A percentile compares a stretch with the other conserved stretches of the same genome.
Conservation (phyloP, 2,113 vertebrate genomes). For the Vicugna pacos region DNA sequence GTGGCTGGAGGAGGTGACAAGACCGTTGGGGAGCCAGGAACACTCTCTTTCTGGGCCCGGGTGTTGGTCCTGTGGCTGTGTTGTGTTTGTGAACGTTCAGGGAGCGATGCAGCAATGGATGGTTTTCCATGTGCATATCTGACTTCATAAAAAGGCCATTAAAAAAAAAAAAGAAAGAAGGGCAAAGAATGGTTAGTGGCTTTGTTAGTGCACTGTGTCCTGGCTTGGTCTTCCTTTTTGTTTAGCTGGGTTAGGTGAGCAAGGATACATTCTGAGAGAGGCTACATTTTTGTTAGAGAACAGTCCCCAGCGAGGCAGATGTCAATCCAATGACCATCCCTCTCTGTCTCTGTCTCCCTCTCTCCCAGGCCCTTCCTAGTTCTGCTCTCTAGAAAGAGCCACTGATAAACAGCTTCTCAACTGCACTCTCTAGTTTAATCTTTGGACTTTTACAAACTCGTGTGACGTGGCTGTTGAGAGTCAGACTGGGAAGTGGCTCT, state of each 20-base stretch:
- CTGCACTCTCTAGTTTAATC: background rate
- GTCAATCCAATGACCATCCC: background rate
- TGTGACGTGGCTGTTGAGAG: background rate
- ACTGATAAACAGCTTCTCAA: conserved; percentile 6
- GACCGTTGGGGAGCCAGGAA: too few relatives aligned
- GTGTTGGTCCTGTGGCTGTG: accelerated
- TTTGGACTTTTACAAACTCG: conserved; percentile 36
- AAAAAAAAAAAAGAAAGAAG: background rate
- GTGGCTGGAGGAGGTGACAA: too few relatives aligned
- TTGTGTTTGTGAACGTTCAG: background rate
- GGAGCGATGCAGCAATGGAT: background rate
- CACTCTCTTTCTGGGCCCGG: background rate
- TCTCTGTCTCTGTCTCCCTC: background rate
- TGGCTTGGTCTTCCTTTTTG: background rate
- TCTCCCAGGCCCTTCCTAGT: background rate
- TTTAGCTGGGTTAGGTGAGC: background rate
- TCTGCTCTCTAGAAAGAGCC: background rate
- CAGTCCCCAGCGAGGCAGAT: conserved; percentile 13
- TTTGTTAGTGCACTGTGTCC: background rate
- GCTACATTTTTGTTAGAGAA: conserved; percentile 20
- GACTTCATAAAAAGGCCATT: background rate
- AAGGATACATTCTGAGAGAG: background rate
- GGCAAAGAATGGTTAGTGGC: background rate
- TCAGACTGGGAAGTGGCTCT: background rate
- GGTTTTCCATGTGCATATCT: background rate